These are phyloP conservation scores for Lepidochrysops patricia DNA, from an alignment of 2,888 invertebrate species.

Conservation along the genomic window DNA sequence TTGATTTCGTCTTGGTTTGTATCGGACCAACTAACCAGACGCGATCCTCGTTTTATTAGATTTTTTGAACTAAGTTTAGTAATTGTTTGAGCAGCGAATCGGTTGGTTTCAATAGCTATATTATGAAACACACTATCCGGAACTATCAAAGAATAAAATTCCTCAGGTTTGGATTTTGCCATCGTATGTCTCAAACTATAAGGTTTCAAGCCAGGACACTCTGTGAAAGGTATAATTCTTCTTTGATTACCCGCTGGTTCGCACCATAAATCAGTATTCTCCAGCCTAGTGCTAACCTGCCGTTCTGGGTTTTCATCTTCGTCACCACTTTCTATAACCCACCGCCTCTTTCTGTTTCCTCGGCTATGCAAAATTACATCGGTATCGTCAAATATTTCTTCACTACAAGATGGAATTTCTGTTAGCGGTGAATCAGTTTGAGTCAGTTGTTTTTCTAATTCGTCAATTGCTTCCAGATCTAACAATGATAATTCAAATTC, in stretches of 20 bases:
- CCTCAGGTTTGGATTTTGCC: constrained; percentile 22
- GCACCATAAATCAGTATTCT: constrained; percentile 21
- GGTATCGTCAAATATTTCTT: constrained; percentile 21
- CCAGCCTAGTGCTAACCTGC: constrained; percentile 17
- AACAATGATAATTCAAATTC: too few relatives aligned
- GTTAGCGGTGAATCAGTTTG: too few relatives aligned
- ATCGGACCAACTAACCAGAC: constrained; percentile 21
- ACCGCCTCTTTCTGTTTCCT: constrained; percentile 16
- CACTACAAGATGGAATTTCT: too few relatives aligned
- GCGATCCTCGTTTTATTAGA: constrained; percentile 20
- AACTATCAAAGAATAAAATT: constrained; percentile 26
- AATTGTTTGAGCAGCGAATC: constrained; percentile 20
- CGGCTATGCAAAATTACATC: constrained; percentile 16
- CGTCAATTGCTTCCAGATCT: too few relatives aligned
- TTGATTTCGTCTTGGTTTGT: constrained; percentile 24
- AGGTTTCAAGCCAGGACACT: constrained; percentile 26
- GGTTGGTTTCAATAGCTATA: constrained; percentile 24
- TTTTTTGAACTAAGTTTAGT: constrained; percentile 17
- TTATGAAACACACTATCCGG: constrained; percentile 24
- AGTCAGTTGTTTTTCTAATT: too few relatives aligned
- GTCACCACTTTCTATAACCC: constrained; percentile 17
- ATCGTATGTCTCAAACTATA: constrained; percentile 23
- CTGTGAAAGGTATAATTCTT: constrained; percentile 27
- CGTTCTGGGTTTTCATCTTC: constrained; percentile 16
- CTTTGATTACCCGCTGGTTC: constrained; percentile 28